phyloP scores from a whole-genome alignment of 1,140 invertebrate species.

The Drosophila saltans region DNA sequence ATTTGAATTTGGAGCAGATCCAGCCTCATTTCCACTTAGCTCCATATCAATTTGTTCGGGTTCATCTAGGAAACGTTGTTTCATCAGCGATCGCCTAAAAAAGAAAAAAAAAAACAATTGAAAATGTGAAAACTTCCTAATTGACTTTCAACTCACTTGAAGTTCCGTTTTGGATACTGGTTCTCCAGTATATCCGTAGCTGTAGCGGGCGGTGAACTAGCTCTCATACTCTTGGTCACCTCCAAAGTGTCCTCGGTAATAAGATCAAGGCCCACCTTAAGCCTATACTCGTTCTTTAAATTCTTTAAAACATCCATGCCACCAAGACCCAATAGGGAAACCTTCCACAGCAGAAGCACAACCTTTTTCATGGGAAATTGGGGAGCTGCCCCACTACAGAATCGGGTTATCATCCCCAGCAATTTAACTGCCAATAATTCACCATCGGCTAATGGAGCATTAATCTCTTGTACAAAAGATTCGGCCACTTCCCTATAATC shows the following conservation, averaged over 20 bases:
- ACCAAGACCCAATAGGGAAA: conserved; percentile 94
- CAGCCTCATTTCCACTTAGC: conserved; percentile 74
- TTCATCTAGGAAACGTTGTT: conserved; percentile 97
- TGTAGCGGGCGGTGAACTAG: conserved; percentile 96
- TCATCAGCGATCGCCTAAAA: conserved; percentile 83
- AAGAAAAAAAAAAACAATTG: background rate
- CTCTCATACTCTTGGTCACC: conserved; percentile 95
- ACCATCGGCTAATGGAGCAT: conserved; percentile 90
- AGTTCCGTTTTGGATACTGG: conserved; percentile 91
- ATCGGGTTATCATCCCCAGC: conserved; percentile 96
- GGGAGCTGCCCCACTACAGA: conserved; percentile 96
- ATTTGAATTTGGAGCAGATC: conserved; percentile 47
- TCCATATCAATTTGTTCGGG: conserved; percentile 89
- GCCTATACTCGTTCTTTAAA: conserved; percentile 90
- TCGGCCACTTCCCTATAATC: conserved; percentile 89
- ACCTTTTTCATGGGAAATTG: conserved; percentile 99
- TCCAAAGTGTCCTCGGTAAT: conserved; percentile 96
- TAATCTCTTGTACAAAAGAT: conserved; percentile 92
- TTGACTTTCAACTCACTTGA: conserved; percentile 69
- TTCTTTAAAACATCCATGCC: conserved; percentile 92
- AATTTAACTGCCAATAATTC: conserved; percentile 95
- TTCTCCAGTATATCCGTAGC: conserved; percentile 95
- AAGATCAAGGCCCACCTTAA: conserved; percentile 88
- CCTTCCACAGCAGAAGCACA: conserved; percentile 97
- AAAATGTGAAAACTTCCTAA: background rate